Base-by-base conservation (phyloP, 2,113 vertebrate genomes). In the Galeopterus variegatus region DNA sequence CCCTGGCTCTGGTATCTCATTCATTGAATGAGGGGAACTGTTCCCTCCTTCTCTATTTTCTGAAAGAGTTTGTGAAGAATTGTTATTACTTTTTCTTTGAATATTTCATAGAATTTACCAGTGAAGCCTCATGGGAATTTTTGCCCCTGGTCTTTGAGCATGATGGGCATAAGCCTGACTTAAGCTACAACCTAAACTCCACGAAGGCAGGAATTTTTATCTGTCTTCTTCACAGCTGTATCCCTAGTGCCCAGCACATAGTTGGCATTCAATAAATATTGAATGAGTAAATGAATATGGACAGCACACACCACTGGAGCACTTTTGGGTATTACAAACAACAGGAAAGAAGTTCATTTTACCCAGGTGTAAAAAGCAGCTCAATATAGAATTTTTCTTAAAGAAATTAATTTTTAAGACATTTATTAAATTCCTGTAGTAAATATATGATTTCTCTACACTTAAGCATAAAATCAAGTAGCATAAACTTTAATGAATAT, bases 401-500 rank as follows among this genome's bases (percentile, higher is more conserved):
- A 24, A 90, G 31, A 88, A 96, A 70, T 80, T 54, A 72, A 56
- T 72, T 89, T 88, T 80, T 67, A 14, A 87, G 76, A 21, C 11
- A 85, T 45, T 70, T 14, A 60, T 94, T 94, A 87, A 50, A 48
- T 92, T 97, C 31, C 88, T 58, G 52, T 9, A 90, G 84, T 56
- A 92, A 80, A 36, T 79, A 69, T 79, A 89, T 56, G 17, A 85
- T 82, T n/a, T 28, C 50, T 23, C 70, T 90, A 86, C 48, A 72
- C 87, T 83, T 95, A 87, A 90, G 17, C 80, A 96, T 67, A 94
- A 96, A 90, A 80, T 28, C 31, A 95, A 90, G 62, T 56, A 93
- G 1, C 8, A 85, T n/a, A 82, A n/a, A 17, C 45, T 91, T 91
- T 94, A 73, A 86, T 95, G 86, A 90, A 89, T 84, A 52, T 67